phyloP scores from a whole-genome alignment of 1,140 invertebrate species.

The Dryas iulia region DNA sequence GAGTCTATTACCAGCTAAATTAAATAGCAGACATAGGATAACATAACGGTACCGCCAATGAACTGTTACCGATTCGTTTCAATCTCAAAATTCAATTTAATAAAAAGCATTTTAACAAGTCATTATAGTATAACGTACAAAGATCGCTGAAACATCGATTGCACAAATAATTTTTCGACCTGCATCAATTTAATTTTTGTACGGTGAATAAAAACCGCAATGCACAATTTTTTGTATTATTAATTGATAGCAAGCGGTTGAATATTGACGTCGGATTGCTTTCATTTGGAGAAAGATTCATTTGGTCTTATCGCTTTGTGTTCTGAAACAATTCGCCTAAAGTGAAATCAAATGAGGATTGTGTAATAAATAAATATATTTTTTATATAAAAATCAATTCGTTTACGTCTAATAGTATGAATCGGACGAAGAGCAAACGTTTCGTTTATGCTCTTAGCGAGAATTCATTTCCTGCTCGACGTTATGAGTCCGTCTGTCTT shows the following conservation, averaged over 20 bases:
- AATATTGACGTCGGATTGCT: conserved; percentile 43
- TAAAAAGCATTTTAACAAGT: not conserved
- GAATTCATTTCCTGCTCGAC: not conserved
- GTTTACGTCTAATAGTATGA: not conserved
- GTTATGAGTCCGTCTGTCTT: conserved; percentile 17
- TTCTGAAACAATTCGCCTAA: conserved; percentile 4
- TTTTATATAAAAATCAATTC: not conserved
- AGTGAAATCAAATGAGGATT: not conserved
- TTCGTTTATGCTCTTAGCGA: conserved; percentile 4
- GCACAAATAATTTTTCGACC: conserved; percentile 17
- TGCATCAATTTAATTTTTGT: conserved; percentile 15
- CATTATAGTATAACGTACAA: not conserved
- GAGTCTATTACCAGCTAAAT: conserved; percentile 1
- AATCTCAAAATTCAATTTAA: conserved; percentile 32
- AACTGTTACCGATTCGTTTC: conserved; percentile 29
- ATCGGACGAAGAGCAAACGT: not conserved
- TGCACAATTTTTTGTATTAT: conserved; percentile 18
- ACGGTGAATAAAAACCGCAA: conserved; percentile 19
- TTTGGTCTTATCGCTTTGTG: conserved; percentile 20
- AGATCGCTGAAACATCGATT: conserved; percentile 11
- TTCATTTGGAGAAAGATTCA: conserved; percentile 36
- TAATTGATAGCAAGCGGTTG: conserved; percentile 37
- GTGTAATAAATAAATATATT: too few relatives aligned
- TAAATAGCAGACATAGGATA: conserved; percentile 17
- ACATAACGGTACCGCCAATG: conserved; percentile 17